Evolutionary conservation across 2,888 invertebrate genomes (phyloP).

Genomic region (Dendrolimus pini): DNA sequence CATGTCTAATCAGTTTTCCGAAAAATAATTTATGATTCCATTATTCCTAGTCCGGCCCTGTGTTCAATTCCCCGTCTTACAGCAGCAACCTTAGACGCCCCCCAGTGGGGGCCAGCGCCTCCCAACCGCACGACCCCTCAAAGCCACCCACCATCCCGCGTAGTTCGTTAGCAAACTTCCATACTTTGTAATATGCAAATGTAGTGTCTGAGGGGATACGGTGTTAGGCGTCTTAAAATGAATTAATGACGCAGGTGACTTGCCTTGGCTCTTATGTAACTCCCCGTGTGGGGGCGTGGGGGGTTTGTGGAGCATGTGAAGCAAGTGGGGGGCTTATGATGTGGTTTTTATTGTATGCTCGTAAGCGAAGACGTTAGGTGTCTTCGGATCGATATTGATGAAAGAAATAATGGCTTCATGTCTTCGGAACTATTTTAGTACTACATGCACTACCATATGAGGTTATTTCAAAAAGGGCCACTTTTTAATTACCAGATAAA

Average conservation of each 20-base stretch:
- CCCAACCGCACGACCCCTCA: constrained; percentile 19
- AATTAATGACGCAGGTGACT: constrained; percentile 74
- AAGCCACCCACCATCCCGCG: constrained; percentile 24
- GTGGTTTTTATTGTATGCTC: constrained; percentile 3
- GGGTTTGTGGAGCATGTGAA: constrained; percentile 8
- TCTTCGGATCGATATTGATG: background rate
- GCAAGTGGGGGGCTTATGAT: constrained; percentile 2
- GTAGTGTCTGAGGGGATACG: constrained; percentile 58
- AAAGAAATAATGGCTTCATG: no score
- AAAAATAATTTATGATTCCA: background rate
- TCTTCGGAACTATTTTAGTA: no score
- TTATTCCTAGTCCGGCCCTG: constrained; percentile 40
- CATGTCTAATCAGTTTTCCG: no score
- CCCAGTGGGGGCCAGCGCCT: constrained; percentile 9
- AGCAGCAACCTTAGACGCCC: constrained; percentile 58
- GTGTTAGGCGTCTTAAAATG: constrained; percentile 70
- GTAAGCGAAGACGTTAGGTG: background rate
- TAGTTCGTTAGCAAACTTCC: constrained; percentile 72
- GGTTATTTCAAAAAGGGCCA: no score
- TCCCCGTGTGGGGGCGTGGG: constrained; percentile 1
- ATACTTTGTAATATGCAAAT: constrained; percentile 78
- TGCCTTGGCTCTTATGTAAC: constrained; percentile 20
- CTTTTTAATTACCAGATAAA: no score
- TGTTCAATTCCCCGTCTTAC: constrained; percentile 72
- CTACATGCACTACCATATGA: no score